These are phyloP conservation scores for Blomia tropicalis DNA, from an alignment of 2,888 invertebrate species.

Conservation along the genomic window DNA sequence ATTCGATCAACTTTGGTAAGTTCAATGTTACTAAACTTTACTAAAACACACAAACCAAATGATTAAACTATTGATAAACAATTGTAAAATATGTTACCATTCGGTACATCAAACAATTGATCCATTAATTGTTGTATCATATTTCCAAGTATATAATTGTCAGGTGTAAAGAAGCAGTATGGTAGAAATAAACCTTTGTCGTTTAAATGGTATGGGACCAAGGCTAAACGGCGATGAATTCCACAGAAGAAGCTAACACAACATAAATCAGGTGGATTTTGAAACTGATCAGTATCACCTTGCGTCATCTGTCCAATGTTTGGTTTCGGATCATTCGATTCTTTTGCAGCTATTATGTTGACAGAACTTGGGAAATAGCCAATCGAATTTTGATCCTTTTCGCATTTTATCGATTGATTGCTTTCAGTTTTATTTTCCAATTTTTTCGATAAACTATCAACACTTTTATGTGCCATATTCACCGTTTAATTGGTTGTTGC, in stretches of 20 bases:
- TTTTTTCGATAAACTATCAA: no score
- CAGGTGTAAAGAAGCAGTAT: no score
- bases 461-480: no score
- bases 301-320: no score
- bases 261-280: background rate
- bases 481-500: no score
- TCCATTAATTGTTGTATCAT: no score
- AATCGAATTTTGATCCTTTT: background rate
- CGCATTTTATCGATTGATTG: background rate
- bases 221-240: background rate
- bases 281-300: background rate
- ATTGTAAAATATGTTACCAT: no score
- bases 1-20: background rate
- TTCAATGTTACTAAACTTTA: background rate
- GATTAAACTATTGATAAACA: no score
- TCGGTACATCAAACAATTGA: no score
- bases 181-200: background rate
- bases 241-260: background rate
- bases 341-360: background rate
- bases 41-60: no score
- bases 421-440: no score
- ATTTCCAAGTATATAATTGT: no score
- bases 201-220: background rate
- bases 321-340: background rate
- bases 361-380: background rate